These are phyloP conservation scores for Castor canadensis DNA, from an alignment of 2,113 vertebrate species.

Conservation along the genomic window DNA sequence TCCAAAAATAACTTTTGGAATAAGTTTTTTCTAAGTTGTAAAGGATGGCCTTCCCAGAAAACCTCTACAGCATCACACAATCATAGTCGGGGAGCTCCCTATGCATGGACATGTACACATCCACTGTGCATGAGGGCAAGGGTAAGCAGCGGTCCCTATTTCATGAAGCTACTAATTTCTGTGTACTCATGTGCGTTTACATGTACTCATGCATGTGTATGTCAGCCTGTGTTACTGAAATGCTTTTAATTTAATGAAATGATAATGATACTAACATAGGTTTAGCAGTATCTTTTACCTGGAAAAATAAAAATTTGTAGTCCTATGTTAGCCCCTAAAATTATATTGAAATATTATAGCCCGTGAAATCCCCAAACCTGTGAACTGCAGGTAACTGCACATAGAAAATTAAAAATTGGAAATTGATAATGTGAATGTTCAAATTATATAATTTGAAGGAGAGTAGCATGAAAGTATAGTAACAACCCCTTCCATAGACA, in stretches of 20 bases:
- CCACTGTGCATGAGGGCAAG: background rate
- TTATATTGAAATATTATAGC: slow-evolving; percentile 11
- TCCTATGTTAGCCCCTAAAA: background rate
- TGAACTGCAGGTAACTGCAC: background rate
- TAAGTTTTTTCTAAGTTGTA: slow-evolving; percentile 9
- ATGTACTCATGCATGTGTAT: background rate
- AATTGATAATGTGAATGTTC: background rate
- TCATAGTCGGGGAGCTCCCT: background rate
- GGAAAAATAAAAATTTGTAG: background rate
- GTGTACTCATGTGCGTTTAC: background rate
- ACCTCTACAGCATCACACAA: background rate
- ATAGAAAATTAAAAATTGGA: background rate
- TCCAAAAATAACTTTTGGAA: background rate
- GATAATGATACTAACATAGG: background rate
- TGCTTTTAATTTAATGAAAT: background rate
- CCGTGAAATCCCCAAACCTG: background rate
- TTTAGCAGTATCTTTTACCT: slow-evolving; percentile 3
- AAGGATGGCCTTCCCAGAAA: background rate
- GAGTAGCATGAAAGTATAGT: background rate
- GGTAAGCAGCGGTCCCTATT: background rate
- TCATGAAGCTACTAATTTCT: background rate
- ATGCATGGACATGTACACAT: background rate
- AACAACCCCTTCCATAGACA: background rate
- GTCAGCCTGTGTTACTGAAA: background rate
- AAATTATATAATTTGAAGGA: background rate